Evolutionary conservation across 2,797 vertebrate genomes (phyloP), one percentile per base, ranked within the genome.

Genomic region (Microctenopoma lineatum): DNA sequence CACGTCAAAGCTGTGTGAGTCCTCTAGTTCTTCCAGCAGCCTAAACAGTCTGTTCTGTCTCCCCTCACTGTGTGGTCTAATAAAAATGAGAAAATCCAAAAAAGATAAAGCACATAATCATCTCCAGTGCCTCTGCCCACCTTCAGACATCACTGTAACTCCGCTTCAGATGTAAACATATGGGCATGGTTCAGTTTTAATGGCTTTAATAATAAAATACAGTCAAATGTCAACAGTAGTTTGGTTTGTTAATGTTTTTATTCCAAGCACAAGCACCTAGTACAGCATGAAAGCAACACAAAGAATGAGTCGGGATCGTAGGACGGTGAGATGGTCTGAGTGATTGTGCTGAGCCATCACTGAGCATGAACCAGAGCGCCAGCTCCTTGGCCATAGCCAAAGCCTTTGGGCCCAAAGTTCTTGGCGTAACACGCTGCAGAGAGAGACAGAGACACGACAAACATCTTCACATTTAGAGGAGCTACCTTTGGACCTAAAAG

Each of bases 331-430:
- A 48, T 18, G 8, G 44, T 70, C 42, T 14, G 11, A 10, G 6
- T 0, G 56, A 8, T 73, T 58, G 54, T 15, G 58, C 3, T 10
- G 11, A 2, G 34, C 26, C 64, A 18, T 96, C 90, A 98, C 90
- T 96, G 94, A 52, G 97, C 95, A 0, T 99, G 97, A 59, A 97
- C 95, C 0, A 99, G 95, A 34, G 97, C 96, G 0, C 97, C 97
- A 0, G 97, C 97, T 63, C 97, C 97, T 69, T 98, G 97, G 59
- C 97, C 97, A 0, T 96, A 99, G 21, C 97, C 97, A 47, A 98
- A 97, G 16, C 97, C 97, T 85, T 99, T 99, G 27, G 97, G 97
- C 34, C 97, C 97, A 27, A 98, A 99, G 93, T 96, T 98, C 95
- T 98, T 99, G 6, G 96, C 97, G 0, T 99, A 99, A 74, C 97